Evolutionary conservation across 53 echinoderm and acorn worm genomes (phyloP), one percentile per base, ranked within the genome.

Genomic region (Glandiceps talaboti): DNA sequence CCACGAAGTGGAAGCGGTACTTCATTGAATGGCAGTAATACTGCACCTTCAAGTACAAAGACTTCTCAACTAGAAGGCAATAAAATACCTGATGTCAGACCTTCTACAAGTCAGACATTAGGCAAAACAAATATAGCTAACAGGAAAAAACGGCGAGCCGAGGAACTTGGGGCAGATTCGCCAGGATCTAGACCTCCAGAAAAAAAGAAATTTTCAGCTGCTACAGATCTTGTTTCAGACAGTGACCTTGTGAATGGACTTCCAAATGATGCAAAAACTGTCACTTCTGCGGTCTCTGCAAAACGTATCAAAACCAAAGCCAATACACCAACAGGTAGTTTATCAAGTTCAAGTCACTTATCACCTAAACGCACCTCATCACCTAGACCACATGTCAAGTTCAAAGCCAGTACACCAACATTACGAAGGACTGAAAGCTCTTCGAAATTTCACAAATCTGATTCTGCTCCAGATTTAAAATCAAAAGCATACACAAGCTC

Each of bases 291-390:
- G 30, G 79, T 79, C 80, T 76, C 80, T 73, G 76, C 85, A 14
- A 80, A 79, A 75, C 75, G 75, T 75, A 76, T 80, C 80, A 79
- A 85, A 85, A 80, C 76, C 28, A 31, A 80, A n/a, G 29, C 29
- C 75, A 33, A 25, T n/a, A 80, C 83, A 33, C 84, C 87, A 32
- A n/a, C n/a, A n/a, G n/a, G n/a, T n/a, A 76, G 28, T 32, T 77
- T 83, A 76, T 30, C 26, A 72, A 80, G 75, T 27, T 75, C 83
- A 25, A 33, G 83, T 29, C 81, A 74, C 14, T 80, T 80, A 1
- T 75, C 74, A 45, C 31, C 80, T 32, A 79, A 80, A 29, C 33
- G 6, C 32, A 79, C 31, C 25, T 30, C 1, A 1, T 14, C 28
- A 79, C 32, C n/a, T 0, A 6, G 32, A 32, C n/a, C n/a, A n/a